Conservation (phyloP, 2,113 vertebrate genomes). For the Pteronura brasiliensis region DNA sequence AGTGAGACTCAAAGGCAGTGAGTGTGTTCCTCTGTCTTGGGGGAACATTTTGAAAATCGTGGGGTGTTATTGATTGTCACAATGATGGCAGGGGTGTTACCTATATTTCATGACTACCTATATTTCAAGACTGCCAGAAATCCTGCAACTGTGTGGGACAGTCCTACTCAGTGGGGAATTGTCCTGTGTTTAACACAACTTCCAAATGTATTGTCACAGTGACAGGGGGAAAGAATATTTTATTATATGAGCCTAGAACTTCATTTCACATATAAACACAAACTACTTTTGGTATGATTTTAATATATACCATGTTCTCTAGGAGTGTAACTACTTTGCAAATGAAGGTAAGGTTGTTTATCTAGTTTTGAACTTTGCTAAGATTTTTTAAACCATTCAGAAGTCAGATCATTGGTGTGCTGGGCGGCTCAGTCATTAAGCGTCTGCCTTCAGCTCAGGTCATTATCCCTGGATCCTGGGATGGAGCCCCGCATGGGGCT, state of each 20-base stretch:
- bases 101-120: not conserved
- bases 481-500: no score
- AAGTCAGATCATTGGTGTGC: not conserved
- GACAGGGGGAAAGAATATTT: not conserved
- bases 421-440: no score
- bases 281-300: not conserved
- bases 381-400: not conserved
- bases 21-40: not conserved
- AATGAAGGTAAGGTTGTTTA: not conserved
- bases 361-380: not conserved
- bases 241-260: not conserved
- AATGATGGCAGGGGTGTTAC: not conserved
- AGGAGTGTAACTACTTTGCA: not conserved
- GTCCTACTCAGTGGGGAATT: not conserved
- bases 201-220: not conserved
- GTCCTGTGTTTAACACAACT: not conserved
- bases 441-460: no score
- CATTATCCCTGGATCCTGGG: no score
- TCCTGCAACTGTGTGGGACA: not conserved
- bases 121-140: not conserved
- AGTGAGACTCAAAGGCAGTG: not conserved
- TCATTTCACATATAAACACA: not conserved
- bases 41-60: not conserved
- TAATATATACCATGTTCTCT: not conserved
- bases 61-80: not conserved